These are phyloP conservation scores for Philhelius pedissequus DNA, from an alignment of 2,888 invertebrate species.

Conservation along the genomic window DNA sequence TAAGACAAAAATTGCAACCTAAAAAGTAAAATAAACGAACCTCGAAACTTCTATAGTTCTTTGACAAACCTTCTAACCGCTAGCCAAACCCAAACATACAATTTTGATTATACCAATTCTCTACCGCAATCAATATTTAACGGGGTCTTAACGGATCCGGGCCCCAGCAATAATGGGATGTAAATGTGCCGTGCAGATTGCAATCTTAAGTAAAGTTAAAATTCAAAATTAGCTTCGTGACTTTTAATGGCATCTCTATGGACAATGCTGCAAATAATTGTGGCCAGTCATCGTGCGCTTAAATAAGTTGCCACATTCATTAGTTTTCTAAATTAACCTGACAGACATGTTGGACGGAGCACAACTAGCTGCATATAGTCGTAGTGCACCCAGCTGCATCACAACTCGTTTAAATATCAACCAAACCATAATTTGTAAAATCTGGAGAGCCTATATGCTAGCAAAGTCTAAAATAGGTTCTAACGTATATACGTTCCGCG, in stretches of 20 bases:
- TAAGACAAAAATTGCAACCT: no score
- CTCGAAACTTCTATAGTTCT: no score
- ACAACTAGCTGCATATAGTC: not conserved
- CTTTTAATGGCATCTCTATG: constrained; percentile 30
- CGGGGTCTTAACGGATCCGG: not conserved
- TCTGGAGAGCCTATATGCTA: not conserved
- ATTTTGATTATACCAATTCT: not conserved
- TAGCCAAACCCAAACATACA: no score
- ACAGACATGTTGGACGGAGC: not conserved
- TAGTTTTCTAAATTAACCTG: constrained; percentile 27
- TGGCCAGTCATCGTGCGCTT: constrained; percentile 1
- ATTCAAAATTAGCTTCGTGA: constrained; percentile 2
- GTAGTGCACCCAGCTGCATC: constrained; percentile 29
- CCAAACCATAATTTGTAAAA: not conserved
- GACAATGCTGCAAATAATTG: not conserved
- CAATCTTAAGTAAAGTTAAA: constrained; percentile 4
- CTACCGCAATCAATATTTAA: not conserved
- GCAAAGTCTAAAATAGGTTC: constrained; percentile 10
- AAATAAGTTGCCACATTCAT: constrained; percentile 17
- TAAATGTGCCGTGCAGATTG: constrained; percentile 28
- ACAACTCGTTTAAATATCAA: constrained; percentile 42
- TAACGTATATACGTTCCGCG: not conserved
- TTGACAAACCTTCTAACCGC: no score
- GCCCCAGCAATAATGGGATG: constrained; percentile 18
- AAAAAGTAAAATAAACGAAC: no score